Evolutionary conservation across 2,797 vertebrate species (phyloP).

Genomic region (Hephaestus fuliginosus): DNA sequence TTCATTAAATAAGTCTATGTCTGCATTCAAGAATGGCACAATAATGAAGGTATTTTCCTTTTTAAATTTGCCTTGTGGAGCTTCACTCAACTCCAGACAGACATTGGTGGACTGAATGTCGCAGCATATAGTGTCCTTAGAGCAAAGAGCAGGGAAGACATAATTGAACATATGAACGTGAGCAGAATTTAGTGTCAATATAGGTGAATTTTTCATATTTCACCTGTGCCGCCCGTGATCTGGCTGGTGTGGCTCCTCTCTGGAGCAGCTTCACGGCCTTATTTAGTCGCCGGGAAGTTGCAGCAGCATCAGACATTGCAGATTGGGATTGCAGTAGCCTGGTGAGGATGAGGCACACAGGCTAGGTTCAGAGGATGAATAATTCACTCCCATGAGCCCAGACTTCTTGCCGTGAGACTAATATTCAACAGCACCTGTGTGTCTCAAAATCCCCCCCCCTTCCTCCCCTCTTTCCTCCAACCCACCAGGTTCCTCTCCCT

Average conservation of each 20-base stretch:
- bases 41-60: background rate
- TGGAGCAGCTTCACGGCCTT: conserved; percentile 72
- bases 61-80: background rate
- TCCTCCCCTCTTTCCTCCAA: conserved; percentile 57
- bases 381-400: conserved; percentile 79
- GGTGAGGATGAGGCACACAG: conserved; percentile 81
- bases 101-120: background rate
- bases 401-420: conserved; percentile 80
- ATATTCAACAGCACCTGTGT: conserved; percentile 86
- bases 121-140: background rate
- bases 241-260: conserved; percentile 23
- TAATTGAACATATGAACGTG: conserved; percentile 1
- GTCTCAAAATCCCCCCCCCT: conserved; percentile 60
- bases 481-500: conserved; percentile 71
- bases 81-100: conserved; percentile 5
- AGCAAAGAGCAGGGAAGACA: conserved; percentile 3
- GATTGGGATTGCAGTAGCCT: conserved; percentile 77
- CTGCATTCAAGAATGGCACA: background rate
- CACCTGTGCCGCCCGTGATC: background rate
- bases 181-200: conserved; percentile 34
- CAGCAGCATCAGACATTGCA: conserved; percentile 88
- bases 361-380: conserved; percentile 80
- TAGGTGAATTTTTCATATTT: conserved; percentile 13
- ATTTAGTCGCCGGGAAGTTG: conserved; percentile 87
- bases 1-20: conserved; percentile 10